Evolutionary conservation across 1,140 invertebrate species (phyloP).

Genomic region (Drosophila tsacasi): DNA sequence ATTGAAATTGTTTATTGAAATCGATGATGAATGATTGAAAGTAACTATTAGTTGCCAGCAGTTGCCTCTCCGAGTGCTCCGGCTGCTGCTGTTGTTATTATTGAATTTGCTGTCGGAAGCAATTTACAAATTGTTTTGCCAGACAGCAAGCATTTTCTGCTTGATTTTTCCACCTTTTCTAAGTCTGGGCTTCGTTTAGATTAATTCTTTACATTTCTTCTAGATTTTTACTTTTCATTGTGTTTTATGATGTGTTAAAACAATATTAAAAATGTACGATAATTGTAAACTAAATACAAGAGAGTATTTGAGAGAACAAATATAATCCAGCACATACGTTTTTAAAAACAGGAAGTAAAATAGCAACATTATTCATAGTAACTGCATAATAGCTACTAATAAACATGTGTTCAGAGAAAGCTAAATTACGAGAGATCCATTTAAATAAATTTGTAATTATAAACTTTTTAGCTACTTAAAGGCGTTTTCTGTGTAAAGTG

Average conservation of each 20-base stretch:
- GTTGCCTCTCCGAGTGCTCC: conserved; percentile 11
- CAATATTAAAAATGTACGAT: background rate
- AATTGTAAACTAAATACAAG: background rate
- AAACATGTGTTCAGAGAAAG: conserved; percentile 15
- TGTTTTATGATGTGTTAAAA: background rate
- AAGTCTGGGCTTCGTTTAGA: background rate
- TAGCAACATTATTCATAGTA: background rate
- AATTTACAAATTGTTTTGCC: conserved; percentile 70
- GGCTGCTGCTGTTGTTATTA: conserved; percentile 51
- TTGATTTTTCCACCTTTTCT: conserved; percentile 43
- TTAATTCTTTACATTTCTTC: conserved; percentile 7
- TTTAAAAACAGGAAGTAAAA: background rate
- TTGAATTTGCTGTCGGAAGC: conserved; percentile 80
- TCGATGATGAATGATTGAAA: conserved; percentile 83
- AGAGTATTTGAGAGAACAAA: too few species aligned
- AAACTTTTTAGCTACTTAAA: background rate
- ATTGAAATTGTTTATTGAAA: conserved; percentile 83
- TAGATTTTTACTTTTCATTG: conserved; percentile 9
- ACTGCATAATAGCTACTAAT: background rate
- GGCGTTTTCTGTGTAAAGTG: conserved; percentile 24
- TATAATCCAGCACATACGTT: too few species aligned
- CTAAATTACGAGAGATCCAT: background rate
- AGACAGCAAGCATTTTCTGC: conserved; percentile 29
- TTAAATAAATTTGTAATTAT: conserved; percentile 9
- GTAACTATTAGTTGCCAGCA: conserved; percentile 74